Evolutionary conservation across 1,140 invertebrate species (phyloP), one percentile per base, ranked within the genome.

Genomic region (Diuraphis noxia): DNA sequence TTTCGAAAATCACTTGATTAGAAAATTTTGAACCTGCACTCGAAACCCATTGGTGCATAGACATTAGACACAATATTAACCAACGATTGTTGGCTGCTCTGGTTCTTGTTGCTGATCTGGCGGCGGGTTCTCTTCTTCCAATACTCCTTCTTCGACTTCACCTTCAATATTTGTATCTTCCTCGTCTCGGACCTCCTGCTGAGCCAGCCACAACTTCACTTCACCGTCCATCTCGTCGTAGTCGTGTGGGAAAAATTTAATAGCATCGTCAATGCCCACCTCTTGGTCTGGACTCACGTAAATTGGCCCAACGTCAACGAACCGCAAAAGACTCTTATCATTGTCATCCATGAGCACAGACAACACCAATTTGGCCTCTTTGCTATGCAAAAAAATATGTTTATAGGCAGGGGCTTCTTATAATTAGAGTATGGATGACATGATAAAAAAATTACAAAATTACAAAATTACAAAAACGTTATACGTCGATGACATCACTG

Each of bases 231-330:
- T 41, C 23, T 88, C n/a, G 17, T 88, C 52, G 34, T 63, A 92
- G 40, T 92, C 87, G 79, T 92, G 40, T 10, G 93, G 93, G 90
- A 93, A 93, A 86, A 93, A 93, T 38, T 92, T 41, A 41, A 93
- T 92, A 19, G 91, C 89, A 40, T 93, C 93, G 46, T 93, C 93
- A 4, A 92, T 92, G 25, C 93, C 93, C 19, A 88, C 86, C 30
- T 92, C 92, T 19, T 90, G 30, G 79, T 93, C 93, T 0, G 92
- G 92, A 86, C 93, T 93, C 9, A 93, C 93, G 79, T 93, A 93
- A n/a, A 93, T 38, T 7, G 93, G 93, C 7, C 88, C 91, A 1
- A 93, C 81, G 79, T 92, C 92, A 17, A 93, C 93, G 36, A 93
- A 92, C 30, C 92, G 92, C 36, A 93, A 87, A 63, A 93, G 88